Evolutionary conservation across 2,797 vertebrate genomes (phyloP).

Genomic region (Ibycter americanus): DNA sequence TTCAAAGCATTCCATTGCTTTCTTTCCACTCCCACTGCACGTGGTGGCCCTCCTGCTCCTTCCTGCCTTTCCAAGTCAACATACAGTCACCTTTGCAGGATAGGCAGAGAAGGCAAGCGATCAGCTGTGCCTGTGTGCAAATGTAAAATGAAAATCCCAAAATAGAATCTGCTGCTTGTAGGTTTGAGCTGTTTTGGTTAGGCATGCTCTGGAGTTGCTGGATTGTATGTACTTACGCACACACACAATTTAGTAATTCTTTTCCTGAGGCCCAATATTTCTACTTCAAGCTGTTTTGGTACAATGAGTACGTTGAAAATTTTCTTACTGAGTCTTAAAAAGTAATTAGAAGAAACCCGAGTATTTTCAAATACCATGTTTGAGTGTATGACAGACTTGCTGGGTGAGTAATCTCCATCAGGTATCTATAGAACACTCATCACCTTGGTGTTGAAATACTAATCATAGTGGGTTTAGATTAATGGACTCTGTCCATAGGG

Average conservation of each 20-base stretch:
- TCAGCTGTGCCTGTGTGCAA: neutral
- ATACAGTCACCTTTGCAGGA: neutral
- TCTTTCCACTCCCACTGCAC: neutral
- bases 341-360: neutral
- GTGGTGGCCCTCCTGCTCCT: rapidly evolving
- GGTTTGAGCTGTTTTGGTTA: neutral
- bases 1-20: neutral
- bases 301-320: neutral
- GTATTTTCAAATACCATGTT: neutral
- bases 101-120: neutral
- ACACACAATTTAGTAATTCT: neutral
- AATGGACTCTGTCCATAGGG: rapidly evolving
- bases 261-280: conserved; percentile 3
- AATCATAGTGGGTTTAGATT: neutral
- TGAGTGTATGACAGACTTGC: conserved; percentile 4
- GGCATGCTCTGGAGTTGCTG: neutral
- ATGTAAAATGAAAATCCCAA: neutral
- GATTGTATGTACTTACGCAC: rapidly evolving
- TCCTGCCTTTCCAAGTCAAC: neutral
- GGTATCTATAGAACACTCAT: neutral
- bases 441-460: neutral
- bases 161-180: neutral
- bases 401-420: neutral
- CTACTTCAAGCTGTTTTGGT: conserved; percentile 4
- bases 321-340: neutral